Conservation (phyloP, 2,113 vertebrate species). For the Saccopteryx leptura region DNA sequence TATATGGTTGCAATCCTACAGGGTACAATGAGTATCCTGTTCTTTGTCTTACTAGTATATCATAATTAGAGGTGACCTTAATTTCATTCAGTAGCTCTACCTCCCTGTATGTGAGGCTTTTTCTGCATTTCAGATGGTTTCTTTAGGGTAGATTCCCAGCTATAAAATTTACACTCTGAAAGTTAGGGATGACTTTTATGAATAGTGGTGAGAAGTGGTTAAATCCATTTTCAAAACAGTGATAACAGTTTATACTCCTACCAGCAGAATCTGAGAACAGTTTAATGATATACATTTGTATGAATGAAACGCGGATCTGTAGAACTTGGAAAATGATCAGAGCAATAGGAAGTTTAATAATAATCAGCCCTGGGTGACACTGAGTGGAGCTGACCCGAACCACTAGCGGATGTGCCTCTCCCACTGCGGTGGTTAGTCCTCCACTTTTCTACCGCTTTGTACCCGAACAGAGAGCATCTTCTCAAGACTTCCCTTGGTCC, state of each 20-base stretch:
- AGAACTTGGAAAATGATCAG: not conserved
- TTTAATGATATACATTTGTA: not conserved
- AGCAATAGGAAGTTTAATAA: not conserved
- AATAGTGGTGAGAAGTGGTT: not conserved
- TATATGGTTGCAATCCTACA: not conserved
- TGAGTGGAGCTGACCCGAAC: not conserved
- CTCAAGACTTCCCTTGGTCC: not conserved
- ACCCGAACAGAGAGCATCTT: not conserved
- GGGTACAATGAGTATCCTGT: not conserved
- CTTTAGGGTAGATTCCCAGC: conserved; percentile 9
- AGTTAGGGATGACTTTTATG: not conserved
- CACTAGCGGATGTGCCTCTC: not conserved
- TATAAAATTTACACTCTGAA: conserved; percentile 2
- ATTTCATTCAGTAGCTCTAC: not conserved
- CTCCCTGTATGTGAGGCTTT: not conserved
- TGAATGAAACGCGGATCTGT: not conserved
- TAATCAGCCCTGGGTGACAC: not conserved
- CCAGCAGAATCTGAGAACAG: not conserved
- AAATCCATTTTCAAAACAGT: not conserved
- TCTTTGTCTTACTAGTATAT: not conserved
- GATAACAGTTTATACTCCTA: not conserved
- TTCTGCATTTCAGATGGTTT: conserved; percentile 30
- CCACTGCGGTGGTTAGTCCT: not conserved
- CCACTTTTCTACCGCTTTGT: not conserved
- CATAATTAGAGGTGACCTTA: not conserved